A percentile compares a stretch with the other conserved stretches of the same genome.
These are phyloP conservation scores for Gobiocypris rarus DNA, from an alignment of 2,113 vertebrate species.

Conservation along the genomic window DNA sequence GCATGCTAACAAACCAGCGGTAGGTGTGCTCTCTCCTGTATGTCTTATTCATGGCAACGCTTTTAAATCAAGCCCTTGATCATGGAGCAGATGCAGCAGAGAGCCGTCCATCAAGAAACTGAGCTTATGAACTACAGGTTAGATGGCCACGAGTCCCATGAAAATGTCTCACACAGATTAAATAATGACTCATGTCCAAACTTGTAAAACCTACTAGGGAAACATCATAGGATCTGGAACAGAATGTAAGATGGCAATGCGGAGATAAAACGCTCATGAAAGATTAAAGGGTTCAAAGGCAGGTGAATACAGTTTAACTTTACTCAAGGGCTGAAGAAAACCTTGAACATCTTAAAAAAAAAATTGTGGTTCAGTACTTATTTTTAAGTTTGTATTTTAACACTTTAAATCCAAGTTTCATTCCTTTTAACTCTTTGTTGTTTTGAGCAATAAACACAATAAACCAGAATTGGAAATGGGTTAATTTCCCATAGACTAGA, in stretches of 20 bases:
- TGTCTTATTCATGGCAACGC: constrained; percentile 19
- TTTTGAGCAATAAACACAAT: background rate
- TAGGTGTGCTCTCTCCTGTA: background rate
- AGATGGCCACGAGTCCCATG: background rate
- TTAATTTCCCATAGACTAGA: too few species aligned
- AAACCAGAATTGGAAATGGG: too few species aligned
- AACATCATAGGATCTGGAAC: constrained; percentile 24
- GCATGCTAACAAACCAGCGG: background rate
- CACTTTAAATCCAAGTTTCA: background rate
- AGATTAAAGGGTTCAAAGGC: constrained; percentile 36
- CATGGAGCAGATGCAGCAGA: constrained; percentile 7
- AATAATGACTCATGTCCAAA: background rate
- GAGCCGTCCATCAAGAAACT: background rate
- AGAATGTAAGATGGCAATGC: background rate
- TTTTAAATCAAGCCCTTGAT: constrained; percentile 20
- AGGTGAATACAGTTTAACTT: constrained; percentile 10
- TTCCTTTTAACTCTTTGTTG: background rate
- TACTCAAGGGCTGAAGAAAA: background rate
- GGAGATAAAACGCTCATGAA: constrained; percentile 23
- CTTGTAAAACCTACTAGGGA: constrained; percentile 23
- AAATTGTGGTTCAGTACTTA: background rate
- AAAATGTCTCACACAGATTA: background rate
- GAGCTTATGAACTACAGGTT: constrained; percentile 32
- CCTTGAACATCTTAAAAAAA: background rate
- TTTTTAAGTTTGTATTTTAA: background rate